A percentile compares a stretch with the other conserved stretches of the same genome.
Evolutionary conservation across 2,113 vertebrate species (phyloP).

Genomic region (Megaceryle torquata): DNA sequence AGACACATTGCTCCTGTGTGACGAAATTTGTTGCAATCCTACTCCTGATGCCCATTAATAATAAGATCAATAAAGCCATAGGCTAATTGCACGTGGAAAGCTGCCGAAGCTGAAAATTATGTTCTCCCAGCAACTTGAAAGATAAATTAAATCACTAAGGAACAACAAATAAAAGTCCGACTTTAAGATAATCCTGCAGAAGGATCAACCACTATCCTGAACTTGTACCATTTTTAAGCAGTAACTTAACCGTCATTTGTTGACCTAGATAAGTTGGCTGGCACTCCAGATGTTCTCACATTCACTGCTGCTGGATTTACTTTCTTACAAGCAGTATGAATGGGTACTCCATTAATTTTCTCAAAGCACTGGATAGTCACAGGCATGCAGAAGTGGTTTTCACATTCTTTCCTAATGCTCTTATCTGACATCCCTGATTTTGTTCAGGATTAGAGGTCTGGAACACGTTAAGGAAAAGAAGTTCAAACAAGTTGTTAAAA

Average conservation of each 20-base stretch:
- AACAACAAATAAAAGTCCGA: background rate
- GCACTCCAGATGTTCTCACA: slow-evolving; percentile 33
- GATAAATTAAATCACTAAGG: slow-evolving; percentile 11
- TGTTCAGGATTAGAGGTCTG: background rate
- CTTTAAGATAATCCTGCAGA: slow-evolving; percentile 19
- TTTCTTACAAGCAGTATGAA: slow-evolving; percentile 20
- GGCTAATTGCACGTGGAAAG: background rate
- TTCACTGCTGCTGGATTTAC: slow-evolving; percentile 15
- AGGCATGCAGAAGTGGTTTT: background rate
- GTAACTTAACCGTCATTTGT: background rate
- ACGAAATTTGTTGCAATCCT: background rate
- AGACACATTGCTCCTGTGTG: background rate
- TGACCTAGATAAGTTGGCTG: slow-evolving; percentile 28
- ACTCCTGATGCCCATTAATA: background rate
- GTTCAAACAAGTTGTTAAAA: background rate
- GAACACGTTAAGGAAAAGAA: background rate
- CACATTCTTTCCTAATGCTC: background rate
- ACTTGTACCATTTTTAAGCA: background rate
- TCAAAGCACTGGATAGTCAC: background rate
- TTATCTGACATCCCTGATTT: background rate
- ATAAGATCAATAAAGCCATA: background rate
- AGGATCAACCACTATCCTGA: background rate
- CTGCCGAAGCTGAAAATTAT: slow-evolving; percentile 9
- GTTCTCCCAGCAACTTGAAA: background rate
- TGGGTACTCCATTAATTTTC: background rate